phyloP scores from a whole-genome alignment of 37 sponge, comb jelly and placozoan genomes.

The Geodia barretti region DNA sequence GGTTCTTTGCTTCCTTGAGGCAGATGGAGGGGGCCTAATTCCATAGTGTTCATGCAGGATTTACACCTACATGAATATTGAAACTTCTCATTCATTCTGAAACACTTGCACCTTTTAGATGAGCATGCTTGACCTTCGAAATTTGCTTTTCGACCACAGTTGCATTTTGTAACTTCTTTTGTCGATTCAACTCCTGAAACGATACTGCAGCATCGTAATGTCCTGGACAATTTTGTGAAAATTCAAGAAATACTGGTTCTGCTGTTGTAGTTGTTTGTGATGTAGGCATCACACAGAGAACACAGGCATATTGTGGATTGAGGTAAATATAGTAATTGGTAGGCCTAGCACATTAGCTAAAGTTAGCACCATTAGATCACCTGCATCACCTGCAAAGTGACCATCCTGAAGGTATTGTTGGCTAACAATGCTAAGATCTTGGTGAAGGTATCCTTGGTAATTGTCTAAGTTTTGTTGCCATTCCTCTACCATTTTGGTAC shows the following conservation, averaged over 20 bases:
- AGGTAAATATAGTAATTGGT: constrained; percentile 3
- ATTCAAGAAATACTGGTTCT: neutral
- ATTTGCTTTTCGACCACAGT: neutral
- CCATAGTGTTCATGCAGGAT: too few species aligned
- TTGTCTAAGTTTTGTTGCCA: neutral
- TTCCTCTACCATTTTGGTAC: too few species aligned
- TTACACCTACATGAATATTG: too few species aligned
- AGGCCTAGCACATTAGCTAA: constrained; percentile 1
- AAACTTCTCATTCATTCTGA: too few species aligned
- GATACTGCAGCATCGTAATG: neutral
- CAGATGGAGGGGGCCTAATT: too few species aligned
- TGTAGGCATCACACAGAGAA: neutral
- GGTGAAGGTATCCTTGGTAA: neutral
- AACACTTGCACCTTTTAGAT: neutral
- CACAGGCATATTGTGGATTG: constrained; percentile 1
- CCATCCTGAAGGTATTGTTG: neutral
- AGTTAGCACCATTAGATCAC: constrained; percentile 19
- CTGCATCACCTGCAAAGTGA: constrained; percentile 13
- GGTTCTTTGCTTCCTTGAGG: too few species aligned
- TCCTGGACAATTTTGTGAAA: neutral
- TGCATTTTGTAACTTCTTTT: neutral
- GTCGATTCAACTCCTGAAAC: neutral
- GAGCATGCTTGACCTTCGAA: neutral
- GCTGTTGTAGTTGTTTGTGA: neutral
- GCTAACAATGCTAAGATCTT: neutral